These are phyloP conservation scores for Phymastichus coffea DNA, from an alignment of 1,140 invertebrate genomes.

Conservation along the genomic window DNA sequence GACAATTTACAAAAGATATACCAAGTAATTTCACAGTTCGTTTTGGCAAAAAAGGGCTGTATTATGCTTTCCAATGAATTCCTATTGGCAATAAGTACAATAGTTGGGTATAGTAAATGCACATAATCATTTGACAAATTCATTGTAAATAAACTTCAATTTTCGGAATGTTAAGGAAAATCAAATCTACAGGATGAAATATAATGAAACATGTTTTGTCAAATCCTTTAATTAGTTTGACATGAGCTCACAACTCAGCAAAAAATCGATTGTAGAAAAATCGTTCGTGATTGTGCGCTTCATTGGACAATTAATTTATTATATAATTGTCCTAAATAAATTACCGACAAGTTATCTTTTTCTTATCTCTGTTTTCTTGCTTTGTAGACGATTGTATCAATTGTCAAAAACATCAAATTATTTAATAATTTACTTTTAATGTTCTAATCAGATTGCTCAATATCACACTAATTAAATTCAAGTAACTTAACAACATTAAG, in stretches of 20 bases:
- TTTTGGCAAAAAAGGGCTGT: conserved; percentile 4
- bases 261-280: too few relatives aligned
- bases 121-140: not conserved
- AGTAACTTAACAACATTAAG: conserved; percentile 26
- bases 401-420: not conserved
- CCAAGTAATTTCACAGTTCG: not conserved
- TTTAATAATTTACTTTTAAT: not conserved
- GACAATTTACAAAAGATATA: conserved; percentile 18
- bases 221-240: not conserved
- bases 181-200: not conserved
- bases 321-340: too few relatives aligned
- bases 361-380: too few relatives aligned
- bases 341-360: too few relatives aligned
- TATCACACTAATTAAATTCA: conserved; percentile 24
- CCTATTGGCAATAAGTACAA: conserved; percentile 7
- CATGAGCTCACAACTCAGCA: not conserved
- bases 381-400: too few relatives aligned
- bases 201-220: not conserved
- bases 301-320: too few relatives aligned
- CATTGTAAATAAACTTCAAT: conserved; percentile 1
- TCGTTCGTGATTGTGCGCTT: too few relatives aligned
- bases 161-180: conserved; percentile 5
- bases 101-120: conserved; percentile 3
- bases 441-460: conserved; percentile 5
- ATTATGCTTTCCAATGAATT: not conserved